These are phyloP conservation scores for Chionomys nivalis DNA, from an alignment of 2,113 vertebrate species.

Conservation along the genomic window DNA sequence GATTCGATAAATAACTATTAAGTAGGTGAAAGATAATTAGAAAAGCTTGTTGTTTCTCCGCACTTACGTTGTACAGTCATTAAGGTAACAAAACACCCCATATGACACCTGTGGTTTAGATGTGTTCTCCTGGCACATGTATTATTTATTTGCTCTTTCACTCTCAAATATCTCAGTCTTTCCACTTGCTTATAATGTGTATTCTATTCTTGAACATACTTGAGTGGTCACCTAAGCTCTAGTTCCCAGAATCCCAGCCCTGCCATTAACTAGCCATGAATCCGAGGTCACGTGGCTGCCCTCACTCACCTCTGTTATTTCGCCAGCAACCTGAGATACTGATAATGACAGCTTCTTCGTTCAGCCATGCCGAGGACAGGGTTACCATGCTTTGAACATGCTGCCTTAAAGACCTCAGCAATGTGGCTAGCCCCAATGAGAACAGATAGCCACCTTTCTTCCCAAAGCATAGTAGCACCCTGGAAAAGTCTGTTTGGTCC, in stretches of 20 bases:
- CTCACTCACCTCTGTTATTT: not conserved
- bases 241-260: not conserved
- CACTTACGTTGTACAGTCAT: not conserved
- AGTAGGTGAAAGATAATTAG: not conserved
- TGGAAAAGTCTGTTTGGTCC: not conserved
- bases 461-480: not conserved
- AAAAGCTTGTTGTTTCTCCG: not conserved
- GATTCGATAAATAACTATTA: not conserved
- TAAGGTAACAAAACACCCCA: not conserved
- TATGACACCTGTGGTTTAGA: accelerated
- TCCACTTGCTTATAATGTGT: not conserved
- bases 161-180: not conserved
- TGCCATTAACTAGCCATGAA: not conserved
- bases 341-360: not conserved
- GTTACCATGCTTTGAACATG: not conserved
- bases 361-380: not conserved
- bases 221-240: not conserved
- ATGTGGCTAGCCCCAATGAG: not conserved
- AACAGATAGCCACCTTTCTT: not conserved
- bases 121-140: not conserved
- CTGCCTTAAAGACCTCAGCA: not conserved
- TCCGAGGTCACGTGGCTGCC: not conserved
- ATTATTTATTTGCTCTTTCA: not conserved
- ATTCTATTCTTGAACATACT: not conserved
- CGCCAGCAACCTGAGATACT: not conserved